phyloP scores from a whole-genome alignment of 2,113 vertebrate species.

The Zeus faber region DNA sequence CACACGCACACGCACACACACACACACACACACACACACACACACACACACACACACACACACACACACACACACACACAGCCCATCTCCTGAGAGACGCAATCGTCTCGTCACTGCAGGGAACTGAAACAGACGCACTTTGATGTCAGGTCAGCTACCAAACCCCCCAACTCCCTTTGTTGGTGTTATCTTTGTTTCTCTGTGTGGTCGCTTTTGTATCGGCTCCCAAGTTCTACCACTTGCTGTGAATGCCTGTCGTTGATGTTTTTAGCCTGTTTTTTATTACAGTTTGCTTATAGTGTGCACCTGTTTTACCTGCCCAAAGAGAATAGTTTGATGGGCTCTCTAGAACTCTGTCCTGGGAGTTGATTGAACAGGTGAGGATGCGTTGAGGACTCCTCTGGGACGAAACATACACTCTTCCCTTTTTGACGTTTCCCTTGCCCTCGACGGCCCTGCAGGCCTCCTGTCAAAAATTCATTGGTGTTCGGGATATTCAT shows the following conservation, averaged over 20 bases:
- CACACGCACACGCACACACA: too few relatives aligned
- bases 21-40: too few relatives aligned
- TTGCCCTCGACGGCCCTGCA: too few relatives aligned
- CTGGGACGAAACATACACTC: neutral
- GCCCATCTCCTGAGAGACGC: conserved; percentile 20
- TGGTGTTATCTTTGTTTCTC: conserved; percentile 36
- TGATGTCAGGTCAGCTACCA: conserved; percentile 44
- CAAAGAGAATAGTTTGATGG: conserved; percentile 28
- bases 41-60: too few relatives aligned
- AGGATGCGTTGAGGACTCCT: neutral
- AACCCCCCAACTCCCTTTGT: conserved; percentile 21
- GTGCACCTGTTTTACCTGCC: conserved; percentile 17
- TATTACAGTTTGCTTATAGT: neutral
- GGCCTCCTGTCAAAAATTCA: too few relatives aligned
- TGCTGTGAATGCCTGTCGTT: conserved; percentile 13
- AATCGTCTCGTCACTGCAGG: conserved; percentile 25
- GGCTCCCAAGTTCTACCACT: conserved; percentile 29
- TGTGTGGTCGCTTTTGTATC: conserved; percentile 20
- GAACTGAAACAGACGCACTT: conserved; percentile 36
- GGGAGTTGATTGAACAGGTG: conserved; percentile 27
- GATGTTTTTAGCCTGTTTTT: neutral
- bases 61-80: too few relatives aligned
- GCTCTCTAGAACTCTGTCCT: conserved; percentile 43
- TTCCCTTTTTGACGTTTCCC: too few relatives aligned
- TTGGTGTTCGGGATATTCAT: too few relatives aligned